These are phyloP conservation scores for Kradibia gibbosae DNA, from an alignment of 1,140 invertebrate species.

Conservation along the genomic window DNA sequence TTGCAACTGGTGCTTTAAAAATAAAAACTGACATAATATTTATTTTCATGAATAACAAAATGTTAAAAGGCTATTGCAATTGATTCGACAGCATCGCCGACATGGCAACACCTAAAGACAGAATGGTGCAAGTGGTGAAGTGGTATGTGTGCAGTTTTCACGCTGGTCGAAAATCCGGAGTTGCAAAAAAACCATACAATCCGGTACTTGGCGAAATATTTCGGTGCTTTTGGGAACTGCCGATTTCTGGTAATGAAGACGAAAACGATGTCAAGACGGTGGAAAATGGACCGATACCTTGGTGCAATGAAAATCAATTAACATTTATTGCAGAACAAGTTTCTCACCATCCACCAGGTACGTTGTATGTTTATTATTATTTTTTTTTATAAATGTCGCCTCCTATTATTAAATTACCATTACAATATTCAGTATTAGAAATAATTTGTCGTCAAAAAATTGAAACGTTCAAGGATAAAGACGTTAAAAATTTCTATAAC, in stretches of 20 bases:
- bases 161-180: slow-evolving; percentile 93
- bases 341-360: slow-evolving; percentile 98
- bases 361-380: slow-evolving; percentile 54
- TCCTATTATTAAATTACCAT: too few species aligned
- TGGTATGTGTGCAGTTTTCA: slow-evolving; percentile 99
- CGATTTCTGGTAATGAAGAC: slow-evolving; percentile 49
- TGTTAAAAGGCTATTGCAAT: slow-evolving; percentile 17
- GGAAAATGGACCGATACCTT: slow-evolving; percentile 85
- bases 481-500: too few species aligned
- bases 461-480: too few species aligned
- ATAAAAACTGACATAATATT: background rate
- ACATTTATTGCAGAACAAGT: slow-evolving; percentile 98
- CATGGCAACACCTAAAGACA: slow-evolving; percentile 84
- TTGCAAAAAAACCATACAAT: slow-evolving; percentile 98
- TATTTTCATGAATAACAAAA: slow-evolving; percentile 5
- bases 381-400: background rate
- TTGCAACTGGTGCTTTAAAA: background rate
- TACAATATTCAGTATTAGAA: background rate
- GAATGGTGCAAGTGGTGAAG: slow-evolving; percentile 92
- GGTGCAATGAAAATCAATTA: slow-evolving; percentile 85
- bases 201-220: slow-evolving; percentile 97
- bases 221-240: slow-evolving; percentile 88
- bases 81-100: slow-evolving; percentile 82
- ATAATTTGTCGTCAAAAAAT: too few species aligned
- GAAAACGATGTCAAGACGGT: slow-evolving; percentile 68